Percentiles rank a stretch among this genome's conserved stretches.
Evolutionary conservation across 2,113 vertebrate species (phyloP).

Genomic region (Paradoxurus hermaphroditus): DNA sequence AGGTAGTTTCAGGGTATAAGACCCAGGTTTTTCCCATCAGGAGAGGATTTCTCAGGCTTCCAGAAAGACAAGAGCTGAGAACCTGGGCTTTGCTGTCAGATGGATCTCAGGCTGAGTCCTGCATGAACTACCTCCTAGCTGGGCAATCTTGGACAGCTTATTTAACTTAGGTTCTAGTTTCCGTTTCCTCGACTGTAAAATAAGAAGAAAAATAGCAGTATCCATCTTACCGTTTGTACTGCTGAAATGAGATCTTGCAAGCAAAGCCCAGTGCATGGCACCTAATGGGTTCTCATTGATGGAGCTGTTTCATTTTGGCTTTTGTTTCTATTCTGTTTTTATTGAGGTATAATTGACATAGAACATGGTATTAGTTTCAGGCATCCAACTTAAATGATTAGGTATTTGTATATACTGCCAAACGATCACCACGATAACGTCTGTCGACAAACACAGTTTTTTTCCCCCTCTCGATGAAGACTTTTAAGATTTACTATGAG

Average conservation of each 20-base stretch:
- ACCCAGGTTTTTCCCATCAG: background rate
- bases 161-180: background rate
- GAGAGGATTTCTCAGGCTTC: background rate
- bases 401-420: background rate
- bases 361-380: background rate
- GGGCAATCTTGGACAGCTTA: background rate
- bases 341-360: background rate
- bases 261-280: background rate
- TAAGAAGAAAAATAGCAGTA: background rate
- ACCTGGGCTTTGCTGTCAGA: background rate
- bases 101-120: background rate
- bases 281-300: background rate
- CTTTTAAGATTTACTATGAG: background rate
- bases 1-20: background rate
- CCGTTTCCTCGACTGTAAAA: background rate
- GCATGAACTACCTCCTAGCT: background rate
- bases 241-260: background rate
- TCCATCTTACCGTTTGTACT: background rate
- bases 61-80: background rate
- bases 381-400: background rate
- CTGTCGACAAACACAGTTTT: background rate
- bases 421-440: background rate
- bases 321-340: background rate
- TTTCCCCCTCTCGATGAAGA: background rate
- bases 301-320: background rate